Evolutionary conservation across 2,797 vertebrate genomes (phyloP), one percentile per base, ranked within the genome.

Genomic region (Rhodeus uyekii): DNA sequence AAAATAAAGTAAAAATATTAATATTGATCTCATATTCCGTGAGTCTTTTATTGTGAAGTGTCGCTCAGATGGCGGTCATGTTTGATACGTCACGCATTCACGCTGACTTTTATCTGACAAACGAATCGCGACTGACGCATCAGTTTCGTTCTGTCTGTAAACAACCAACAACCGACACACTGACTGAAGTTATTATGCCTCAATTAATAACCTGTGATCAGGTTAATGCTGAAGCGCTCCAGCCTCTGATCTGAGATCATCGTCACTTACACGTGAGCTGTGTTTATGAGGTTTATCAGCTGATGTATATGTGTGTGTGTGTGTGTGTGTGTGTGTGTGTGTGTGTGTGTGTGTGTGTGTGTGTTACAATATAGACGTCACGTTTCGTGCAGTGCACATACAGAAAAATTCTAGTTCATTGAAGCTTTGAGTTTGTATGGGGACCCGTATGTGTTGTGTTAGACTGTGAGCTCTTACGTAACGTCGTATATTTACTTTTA

Each of bases 1-100:
- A 16, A 67, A 68, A 39, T n/a, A 38, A 72, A 16, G 2, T 22
- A 0, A 55, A 55, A 12, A 71, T 32, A 55, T 39, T 0, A 38
- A 50, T 34, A 50, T 46, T 4, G 69, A n/a, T n/a, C n/a, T n/a
- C n/a, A n/a, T 1, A 3, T 24, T 16, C 1, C 1, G 5, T 13
- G 9, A 14, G 76, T n/a, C 83, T 81, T 81, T 81, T 84, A 81
- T 81, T 84, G 19, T 86, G 81, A 83, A 86, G 13, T 5, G n/a
- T 13, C 2, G 10, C 39, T 4, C 1, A 1, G 74, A 9, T 4
- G 80, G 63, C 46, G 50, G 80, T 50, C 73, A 68, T 82, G 14
- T 75, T 75, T 55, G 27, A 55, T 13, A 42, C 32, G 58, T 4
- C 18, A 73, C 58, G 42, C 29, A 22, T 75, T 65, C 46, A 75